Base-by-base conservation (phyloP, 2,888 invertebrate species). In the Tethea ocularis region DNA sequence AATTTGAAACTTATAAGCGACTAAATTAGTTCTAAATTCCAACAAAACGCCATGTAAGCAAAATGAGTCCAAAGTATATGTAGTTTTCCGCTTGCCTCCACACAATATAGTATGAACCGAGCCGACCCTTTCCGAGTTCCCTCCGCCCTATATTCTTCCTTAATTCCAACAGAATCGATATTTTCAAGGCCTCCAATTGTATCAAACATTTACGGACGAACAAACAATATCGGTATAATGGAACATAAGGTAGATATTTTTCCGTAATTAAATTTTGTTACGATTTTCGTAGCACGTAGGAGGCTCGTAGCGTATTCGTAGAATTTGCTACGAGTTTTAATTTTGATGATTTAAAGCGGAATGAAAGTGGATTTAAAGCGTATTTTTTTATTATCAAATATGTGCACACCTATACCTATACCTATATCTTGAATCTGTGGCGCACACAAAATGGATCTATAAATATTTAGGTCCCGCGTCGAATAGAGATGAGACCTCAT, bases 131-230 rank as follows among this genome's bases (percentile, higher is more conserved):
- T 77, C 72, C 68, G 63, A 71, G 67, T 75, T 76, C 78, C 80
- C 78, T 77, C 63, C 73, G 87, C 73, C 82, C 86, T 72, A 85
- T 85, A 87, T 82, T 83, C 77, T 79, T 81, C 83, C 82, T 83
- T 85, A 84, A 85, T 84, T 86, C 76, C 69, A 64, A 69, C 70
- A 55, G 66, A 86, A 89, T 89, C 89, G 85, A 89, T 89, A 87
- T 75, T 71, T 69, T 67, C 80, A 86, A 84, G 85, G 85, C 77
- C 71, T 68, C 71, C 73, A 71, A 73, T 73, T 72, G 64, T 70
- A 81, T 82, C 72, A 83, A 84, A 84, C 77, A 81, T 86, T 82
- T 71, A 76, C 59, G 46, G 57, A 41, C 59, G 58, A 23, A 56
- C 53, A 38, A 20, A 46, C 17, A n/a, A 20, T 46, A 20, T 46